phyloP scores from a whole-genome alignment of 2,113 vertebrate genomes.

The Patagioenas fasciata region DNA sequence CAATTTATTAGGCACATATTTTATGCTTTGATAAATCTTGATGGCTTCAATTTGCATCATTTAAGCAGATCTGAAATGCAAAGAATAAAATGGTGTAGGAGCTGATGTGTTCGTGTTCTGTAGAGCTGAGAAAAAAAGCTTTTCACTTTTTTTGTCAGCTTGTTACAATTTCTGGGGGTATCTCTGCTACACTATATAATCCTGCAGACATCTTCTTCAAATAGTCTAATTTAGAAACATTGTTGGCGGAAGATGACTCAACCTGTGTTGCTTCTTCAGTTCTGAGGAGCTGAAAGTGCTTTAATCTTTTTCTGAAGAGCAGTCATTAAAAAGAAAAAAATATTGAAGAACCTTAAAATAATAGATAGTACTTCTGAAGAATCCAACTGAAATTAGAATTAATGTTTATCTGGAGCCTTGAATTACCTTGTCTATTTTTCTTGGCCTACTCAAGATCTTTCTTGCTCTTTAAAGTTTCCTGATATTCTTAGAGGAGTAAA shows the following conservation, averaged over 20 bases:
- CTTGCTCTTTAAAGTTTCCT: neutral
- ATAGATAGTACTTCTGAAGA: neutral
- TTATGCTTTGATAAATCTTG: neutral
- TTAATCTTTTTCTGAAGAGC: conserved; percentile 39
- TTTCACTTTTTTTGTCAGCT: conserved; percentile 56
- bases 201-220: conserved; percentile 51
- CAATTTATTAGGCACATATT: neutral
- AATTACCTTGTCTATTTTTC: neutral
- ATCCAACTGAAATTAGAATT: neutral
- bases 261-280: conserved; percentile 43
- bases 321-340: conserved; percentile 15
- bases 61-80: conserved; percentile 23
- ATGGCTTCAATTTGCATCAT: neutral
- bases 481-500: neutral
- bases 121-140: conserved; percentile 27
- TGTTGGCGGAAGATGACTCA: conserved; percentile 66
- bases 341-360: neutral
- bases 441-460: neutral
- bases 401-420: neutral
- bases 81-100: conserved; percentile 54
- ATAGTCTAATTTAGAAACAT: conserved; percentile 63
- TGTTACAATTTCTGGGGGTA: conserved; percentile 47
- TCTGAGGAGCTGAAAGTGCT: conserved; percentile 39
- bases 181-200: conserved; percentile 54
- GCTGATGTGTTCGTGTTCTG: conserved; percentile 44